Evolutionary conservation across 1,140 invertebrate genomes (phyloP).

Genomic region (Latrodectus geometricus): DNA sequence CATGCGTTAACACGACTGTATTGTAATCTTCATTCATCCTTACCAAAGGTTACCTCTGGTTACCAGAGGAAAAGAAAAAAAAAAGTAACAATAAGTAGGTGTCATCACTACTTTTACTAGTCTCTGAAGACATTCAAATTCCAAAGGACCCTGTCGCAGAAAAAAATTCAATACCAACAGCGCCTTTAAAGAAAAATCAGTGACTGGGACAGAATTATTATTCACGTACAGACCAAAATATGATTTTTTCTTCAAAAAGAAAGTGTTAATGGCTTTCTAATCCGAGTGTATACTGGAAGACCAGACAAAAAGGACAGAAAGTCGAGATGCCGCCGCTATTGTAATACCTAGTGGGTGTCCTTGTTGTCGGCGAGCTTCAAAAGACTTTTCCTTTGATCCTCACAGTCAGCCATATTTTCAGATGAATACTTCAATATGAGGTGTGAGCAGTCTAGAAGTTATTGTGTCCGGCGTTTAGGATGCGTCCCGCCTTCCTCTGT

Average conservation of each 20-base stretch:
- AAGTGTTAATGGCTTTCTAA: conserved; percentile 61
- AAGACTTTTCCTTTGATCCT: conserved; percentile 4
- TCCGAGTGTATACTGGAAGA: background rate
- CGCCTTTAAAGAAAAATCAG: too few species aligned
- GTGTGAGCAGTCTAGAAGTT: conserved; percentile 53
- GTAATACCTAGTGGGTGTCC: conserved; percentile 11
- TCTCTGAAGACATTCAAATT: too few species aligned
- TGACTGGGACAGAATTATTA: background rate
- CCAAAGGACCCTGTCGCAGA: too few species aligned
- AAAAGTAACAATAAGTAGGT: too few species aligned
- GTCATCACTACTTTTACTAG: too few species aligned
- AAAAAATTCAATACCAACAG: too few species aligned
- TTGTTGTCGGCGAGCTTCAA: conserved; percentile 31
- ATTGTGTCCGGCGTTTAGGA: conserved; percentile 17
- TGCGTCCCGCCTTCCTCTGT: conserved; percentile 32
- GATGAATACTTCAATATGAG: conserved; percentile 57
- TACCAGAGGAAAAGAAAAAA: too few species aligned
- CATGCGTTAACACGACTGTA: too few species aligned
- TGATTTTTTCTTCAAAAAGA: conserved; percentile 1
- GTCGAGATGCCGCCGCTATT: conserved; percentile 14
- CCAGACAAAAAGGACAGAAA: conserved; percentile 26
- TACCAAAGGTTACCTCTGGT: too few species aligned
- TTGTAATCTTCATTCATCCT: too few species aligned
- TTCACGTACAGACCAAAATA: background rate
- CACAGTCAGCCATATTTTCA: background rate